Evolutionary conservation across 2,797 vertebrate species (phyloP), one percentile per base, ranked within the genome.

Genomic region (Gallinago solitaria): DNA sequence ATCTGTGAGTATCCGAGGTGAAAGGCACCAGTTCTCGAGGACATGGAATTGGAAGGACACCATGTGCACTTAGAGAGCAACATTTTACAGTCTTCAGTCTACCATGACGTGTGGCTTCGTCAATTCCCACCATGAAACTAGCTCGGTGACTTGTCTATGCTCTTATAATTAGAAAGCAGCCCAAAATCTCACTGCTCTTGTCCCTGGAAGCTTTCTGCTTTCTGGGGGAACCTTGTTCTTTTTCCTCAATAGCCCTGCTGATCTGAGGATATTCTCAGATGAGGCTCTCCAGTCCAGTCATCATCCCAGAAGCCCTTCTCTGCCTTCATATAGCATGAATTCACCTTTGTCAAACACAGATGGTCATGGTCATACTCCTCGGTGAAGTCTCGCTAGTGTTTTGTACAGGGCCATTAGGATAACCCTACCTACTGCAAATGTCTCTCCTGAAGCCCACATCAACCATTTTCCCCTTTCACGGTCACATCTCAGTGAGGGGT

Each of bases 211-310:
- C 6, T 90, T 92, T 84, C 27, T 16, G 11, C 4, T 90, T 92
- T 82, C 28, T 15, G 10, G 13, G 7, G 32, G 1, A 54, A 9
- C 11, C 25, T 71, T 67, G 10, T 3, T 70, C 8, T 80, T 93
- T 71, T 39, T 53, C 10, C 35, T 77, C 28, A 24, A 6, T 30
- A 83, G 16, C 6, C 10, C 33, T 45, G 16, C 7, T 53, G 67
- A 65, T 33, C 24, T 75, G 47, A 81, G 18, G n/a, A 5, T 37
- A 45, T 41, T 16, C 32, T 51, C 43, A 43, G 43, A 43, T 48
- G 24, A 56, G 8, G 9, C 1, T 1, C 3, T 30, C 17, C 11
- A 3, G n/a, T 70, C 23, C 4, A 7, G 28, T 60, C 24, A 27
- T 19, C 23, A 39, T 27, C 37, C 14, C 59, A 59, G 37, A 47